Evolutionary conservation across 2,797 vertebrate species (phyloP).

Genomic region (Acipenser transmontanus): DNA sequence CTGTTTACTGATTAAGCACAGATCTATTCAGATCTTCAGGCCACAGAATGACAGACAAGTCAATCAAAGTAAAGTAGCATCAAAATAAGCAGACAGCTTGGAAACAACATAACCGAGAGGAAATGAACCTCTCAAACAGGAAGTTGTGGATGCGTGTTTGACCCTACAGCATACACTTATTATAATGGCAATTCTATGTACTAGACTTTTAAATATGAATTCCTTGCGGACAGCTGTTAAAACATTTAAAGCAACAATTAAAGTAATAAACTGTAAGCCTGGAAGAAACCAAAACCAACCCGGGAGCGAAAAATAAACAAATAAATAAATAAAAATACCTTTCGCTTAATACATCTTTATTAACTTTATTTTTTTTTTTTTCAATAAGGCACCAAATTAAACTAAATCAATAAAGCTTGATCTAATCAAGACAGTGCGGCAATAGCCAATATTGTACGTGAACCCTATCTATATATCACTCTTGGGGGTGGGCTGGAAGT

Average conservation of each 20-base stretch:
- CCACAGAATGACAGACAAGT: too few species aligned
- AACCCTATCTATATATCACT: constrained; percentile 33
- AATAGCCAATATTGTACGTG: constrained; percentile 51
- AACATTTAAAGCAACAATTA: constrained; percentile 17
- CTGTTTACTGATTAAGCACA: background rate
- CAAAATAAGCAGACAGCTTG: background rate
- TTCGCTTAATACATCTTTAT: constrained; percentile 49
- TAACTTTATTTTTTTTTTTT: constrained; percentile 42
- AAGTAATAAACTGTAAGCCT: background rate
- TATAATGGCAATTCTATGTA: constrained; percentile 8
- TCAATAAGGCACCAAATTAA: constrained; percentile 55
- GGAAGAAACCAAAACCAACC: background rate
- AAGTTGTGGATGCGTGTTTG: constrained; percentile 5
- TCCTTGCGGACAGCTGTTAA: constrained; percentile 41
- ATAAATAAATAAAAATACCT: background rate
- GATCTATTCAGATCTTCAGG: too few species aligned
- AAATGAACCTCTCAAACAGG: background rate
- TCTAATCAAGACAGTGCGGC: constrained; percentile 54
- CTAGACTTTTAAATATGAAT: constrained; percentile 35
- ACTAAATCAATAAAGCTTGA: constrained; percentile 57
- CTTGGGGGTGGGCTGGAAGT: constrained; percentile 19
- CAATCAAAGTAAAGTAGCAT: background rate
- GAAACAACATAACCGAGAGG: background rate
- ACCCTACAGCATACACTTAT: constrained; percentile 10
- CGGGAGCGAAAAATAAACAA: background rate